Evolutionary conservation across 1,140 invertebrate species (phyloP), one percentile per base, ranked within the genome.

Genomic region (Pteromalus puparum): DNA sequence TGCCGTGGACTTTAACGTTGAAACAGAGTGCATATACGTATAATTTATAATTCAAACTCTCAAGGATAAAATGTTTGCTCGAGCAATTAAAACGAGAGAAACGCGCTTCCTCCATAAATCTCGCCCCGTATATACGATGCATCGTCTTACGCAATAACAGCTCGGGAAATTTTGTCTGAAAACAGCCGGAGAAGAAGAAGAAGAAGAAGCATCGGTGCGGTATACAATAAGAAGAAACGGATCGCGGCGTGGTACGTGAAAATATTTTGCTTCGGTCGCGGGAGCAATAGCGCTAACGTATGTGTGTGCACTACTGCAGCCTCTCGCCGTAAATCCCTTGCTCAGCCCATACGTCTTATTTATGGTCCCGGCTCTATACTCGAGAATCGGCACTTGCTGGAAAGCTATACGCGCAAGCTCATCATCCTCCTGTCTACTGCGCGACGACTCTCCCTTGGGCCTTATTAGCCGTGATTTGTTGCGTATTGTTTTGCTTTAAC

Each of bases 391-490:
- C 65, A 70, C 65, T 70, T 68, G 34, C 15, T 5, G 38, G 7
- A 28, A 28, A 34, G 13, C 28, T 67, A 12, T 80, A 46, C 3
- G n/a, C 13, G 67, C n/a, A 70, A 72, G 38, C 78, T 81, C 5
- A 26, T n/a, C 53, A 30, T 70, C 9, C 26, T 70, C 67, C 24
- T 9, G 1, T 67, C 65, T 48, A 10, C 30, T 21, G 30, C 15
- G 12, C n/a, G 46, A 48, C 42, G 46, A 48, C 15, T 24, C 68
- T 65, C 34, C 12, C 48, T 15, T 6, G 48, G 5, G 61, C 28
- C 82, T 79, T 48, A 78, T 84, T 84, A 79, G 76, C 48, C 4
- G 67, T 84, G 82, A 84, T 84, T 84, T 84, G 75, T 84, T 73
- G 26, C 5, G 82, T 61, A 79, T 78, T 77, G 75, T 82, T 82